Conservation (phyloP, 1,140 invertebrate genomes). For the Leptinotarsa undecemlineata region DNA sequence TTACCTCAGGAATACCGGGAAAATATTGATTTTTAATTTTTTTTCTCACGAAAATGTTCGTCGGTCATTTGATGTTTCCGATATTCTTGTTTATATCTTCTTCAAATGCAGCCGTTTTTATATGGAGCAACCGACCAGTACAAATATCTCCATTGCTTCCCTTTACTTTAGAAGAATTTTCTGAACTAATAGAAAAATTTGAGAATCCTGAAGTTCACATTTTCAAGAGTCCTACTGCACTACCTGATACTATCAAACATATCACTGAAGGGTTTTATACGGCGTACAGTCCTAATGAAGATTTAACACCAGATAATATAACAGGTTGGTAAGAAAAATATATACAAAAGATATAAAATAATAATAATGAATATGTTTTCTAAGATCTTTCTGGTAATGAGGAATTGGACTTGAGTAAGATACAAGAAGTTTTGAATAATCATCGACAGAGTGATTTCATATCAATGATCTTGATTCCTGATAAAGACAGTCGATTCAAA, state of each 20-base stretch:
- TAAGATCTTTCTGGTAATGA: constrained; percentile 36
- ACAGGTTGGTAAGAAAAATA: constrained; percentile 35
- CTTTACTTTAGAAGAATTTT: constrained; percentile 44
- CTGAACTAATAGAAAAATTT: constrained; percentile 38
- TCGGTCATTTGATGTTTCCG: constrained; percentile 21
- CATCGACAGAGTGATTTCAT: constrained; percentile 30
- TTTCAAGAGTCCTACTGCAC: constrained; percentile 33
- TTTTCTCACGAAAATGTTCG: constrained; percentile 25
- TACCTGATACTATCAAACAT: constrained; percentile 38
- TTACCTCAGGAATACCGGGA: not conserved
- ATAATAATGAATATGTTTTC: constrained; percentile 10
- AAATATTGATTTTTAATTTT: constrained; percentile 18
- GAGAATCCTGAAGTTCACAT: constrained; percentile 36
- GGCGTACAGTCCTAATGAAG: constrained; percentile 44
- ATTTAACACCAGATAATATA: constrained; percentile 37
- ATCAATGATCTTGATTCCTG: constrained; percentile 36
- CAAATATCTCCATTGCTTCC: constrained; percentile 43
- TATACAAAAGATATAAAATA: not conserved
- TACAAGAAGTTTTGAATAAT: constrained; percentile 27
- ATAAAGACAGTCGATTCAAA: constrained; percentile 12
- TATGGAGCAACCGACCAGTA: constrained; percentile 47
- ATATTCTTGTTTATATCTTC: constrained; percentile 35
- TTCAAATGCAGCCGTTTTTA: constrained; percentile 37
- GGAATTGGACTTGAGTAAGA: constrained; percentile 34
- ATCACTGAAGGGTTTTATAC: constrained; percentile 36